Evolutionary conservation across 2,797 vertebrate species (phyloP), one percentile per base, ranked within the genome.

Genomic region (Paguma larvata): DNA sequence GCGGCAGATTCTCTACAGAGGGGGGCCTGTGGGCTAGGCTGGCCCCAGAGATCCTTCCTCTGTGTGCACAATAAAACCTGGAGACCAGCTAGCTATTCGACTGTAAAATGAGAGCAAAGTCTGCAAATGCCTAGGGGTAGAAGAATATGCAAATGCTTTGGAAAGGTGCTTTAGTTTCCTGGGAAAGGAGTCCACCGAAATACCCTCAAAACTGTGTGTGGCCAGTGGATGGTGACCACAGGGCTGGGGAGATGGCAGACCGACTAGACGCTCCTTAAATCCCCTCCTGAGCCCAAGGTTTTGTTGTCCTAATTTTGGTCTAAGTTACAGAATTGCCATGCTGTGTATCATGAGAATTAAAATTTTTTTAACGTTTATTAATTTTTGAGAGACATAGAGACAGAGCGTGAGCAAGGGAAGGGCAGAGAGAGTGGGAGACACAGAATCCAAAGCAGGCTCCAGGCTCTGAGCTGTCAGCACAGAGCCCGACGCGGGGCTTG

Each of bases 1-100:
- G 59, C 0, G 0, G n/a, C 15, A 0, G 4, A 4, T 9, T 79
- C 44, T 59, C 2, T 6, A 13, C 32, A 32, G 34, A 23, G n/a
- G 25, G 2, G 32, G 68, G 21, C 32, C 46, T 63, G 16, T 11
- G 10, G 62, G 65, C 34, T 2, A 4, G 19, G 38, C 16, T 11
- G 23, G 32, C n/a, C 32, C 38, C 0, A 12, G 32, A 38, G 32
- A 32, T 68, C 80, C 7, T 41, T 59, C 15, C 6, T 70, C 30
- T 8, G 2, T 1, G 10, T 27, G 78, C 38, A 3, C 0, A n/a
- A 5, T n/a, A 10, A 67, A 56, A 44, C 41, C 3, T 7, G 4
- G 77, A 72, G 23, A 32, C 19, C 21, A 6, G 67, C 41, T 85
- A 6, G 67, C 41, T 85, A 78, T 38, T 30, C 53, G 72, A 51